Conservation (phyloP, 2,113 vertebrate species). For the Ptyas mucosa region DNA sequence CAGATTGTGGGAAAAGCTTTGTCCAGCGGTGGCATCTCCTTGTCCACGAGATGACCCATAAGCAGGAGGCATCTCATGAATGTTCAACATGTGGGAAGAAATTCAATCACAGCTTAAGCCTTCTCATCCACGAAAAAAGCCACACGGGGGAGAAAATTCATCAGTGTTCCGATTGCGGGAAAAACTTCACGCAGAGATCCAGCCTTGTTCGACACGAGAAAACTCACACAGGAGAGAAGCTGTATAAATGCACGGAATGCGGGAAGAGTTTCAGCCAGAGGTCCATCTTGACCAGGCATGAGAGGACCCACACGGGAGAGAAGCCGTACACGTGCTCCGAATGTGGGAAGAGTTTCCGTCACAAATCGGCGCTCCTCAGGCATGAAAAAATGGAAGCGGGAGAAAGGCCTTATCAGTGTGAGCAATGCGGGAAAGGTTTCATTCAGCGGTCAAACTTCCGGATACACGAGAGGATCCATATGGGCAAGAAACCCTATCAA, state of each 20-base stretch:
- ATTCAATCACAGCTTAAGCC: neutral
- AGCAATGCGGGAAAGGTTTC: neutral
- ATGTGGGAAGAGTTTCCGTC: neutral
- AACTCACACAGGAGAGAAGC: neutral
- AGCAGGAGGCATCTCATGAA: neutral
- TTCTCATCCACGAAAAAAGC: neutral
- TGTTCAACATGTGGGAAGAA: neutral
- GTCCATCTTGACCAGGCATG: neutral
- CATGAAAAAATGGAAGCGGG: conserved; percentile 1
- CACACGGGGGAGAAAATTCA: conserved; percentile 1
- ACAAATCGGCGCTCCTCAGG: neutral
- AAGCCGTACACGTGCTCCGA: neutral
- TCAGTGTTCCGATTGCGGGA: neutral
- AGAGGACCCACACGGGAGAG: conserved; percentile 1
- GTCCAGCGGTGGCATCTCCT: conserved; percentile 9
- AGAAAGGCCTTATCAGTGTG: neutral
- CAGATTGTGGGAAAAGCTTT: conserved; percentile 1
- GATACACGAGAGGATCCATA: conserved; percentile 30
- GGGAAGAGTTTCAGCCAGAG: conserved; percentile 13
- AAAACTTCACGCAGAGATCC: neutral
- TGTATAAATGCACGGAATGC: neutral
- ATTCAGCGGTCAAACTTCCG: conserved; percentile 3
- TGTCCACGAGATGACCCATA: conserved; percentile 3
- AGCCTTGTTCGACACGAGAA: conserved; percentile 5
- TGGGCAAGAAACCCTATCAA: conserved; percentile 42